phyloP scores from a whole-genome alignment of 2,888 invertebrate genomes.

The Phytoseiulus persimilis region DNA sequence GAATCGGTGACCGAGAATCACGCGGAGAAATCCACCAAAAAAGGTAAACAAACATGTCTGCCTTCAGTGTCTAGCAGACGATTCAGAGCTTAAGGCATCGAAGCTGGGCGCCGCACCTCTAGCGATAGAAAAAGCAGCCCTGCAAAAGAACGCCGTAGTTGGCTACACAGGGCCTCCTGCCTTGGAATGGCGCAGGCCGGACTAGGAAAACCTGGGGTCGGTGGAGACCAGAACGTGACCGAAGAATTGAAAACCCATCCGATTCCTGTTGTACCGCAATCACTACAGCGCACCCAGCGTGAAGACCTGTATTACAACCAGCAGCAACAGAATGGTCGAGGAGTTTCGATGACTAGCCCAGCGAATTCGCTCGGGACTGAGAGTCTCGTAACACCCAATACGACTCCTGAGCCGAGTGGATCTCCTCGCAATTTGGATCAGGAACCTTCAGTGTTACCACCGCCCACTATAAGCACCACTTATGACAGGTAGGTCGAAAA shows the following conservation, averaged over 20 bases:
- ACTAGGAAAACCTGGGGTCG: not conserved
- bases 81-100: constrained; percentile 7
- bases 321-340: not conserved
- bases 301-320: not conserved
- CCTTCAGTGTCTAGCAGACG: constrained; percentile 37
- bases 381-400: constrained; percentile 28
- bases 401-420: constrained; percentile 36
- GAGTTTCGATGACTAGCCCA: constrained; percentile 17
- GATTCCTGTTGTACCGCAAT: not conserved
- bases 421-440: constrained; percentile 14
- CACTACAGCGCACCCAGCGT: not conserved
- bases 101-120: not conserved
- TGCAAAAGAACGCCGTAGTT: not conserved
- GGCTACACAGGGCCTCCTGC: not conserved
- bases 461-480: constrained; percentile 12
- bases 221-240: not conserved
- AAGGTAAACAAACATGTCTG: constrained; percentile 36
- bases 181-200: not conserved
- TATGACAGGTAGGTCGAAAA: constrained; percentile 25
- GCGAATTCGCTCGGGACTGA: constrained; percentile 35
- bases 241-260: not conserved
- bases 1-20: not conserved
- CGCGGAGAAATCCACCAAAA: not conserved
- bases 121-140: not conserved
- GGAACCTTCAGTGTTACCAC: not conserved